Base-by-base conservation (phyloP, 2,797 vertebrate genomes). In the Morus bassanus region DNA sequence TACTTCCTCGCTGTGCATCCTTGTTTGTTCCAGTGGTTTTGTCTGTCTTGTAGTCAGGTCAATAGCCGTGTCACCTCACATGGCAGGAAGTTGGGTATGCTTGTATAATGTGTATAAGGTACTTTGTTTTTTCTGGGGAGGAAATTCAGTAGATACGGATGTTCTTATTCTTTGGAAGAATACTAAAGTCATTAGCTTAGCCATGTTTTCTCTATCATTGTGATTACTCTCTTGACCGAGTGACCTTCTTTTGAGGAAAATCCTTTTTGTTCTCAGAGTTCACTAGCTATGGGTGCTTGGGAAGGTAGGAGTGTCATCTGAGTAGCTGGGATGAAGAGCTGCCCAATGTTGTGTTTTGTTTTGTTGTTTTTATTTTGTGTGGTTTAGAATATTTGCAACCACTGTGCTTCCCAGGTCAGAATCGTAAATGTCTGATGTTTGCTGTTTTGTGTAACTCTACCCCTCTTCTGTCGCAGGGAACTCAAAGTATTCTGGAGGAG, bases 401-500 rank as follows among this genome's bases (percentile, higher is more conserved):
- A 13, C 50, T 41, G n/a, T 81, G 37, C 39, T 39, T 85, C 54
- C 31, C 14, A 14, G 6, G 14, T 88, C 45, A 51, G 46, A 70
- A 39, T 72, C 56, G 12, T 0, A 31, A 35, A 21, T 18, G 24
- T 13, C 19, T 77, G 35, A 11, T 64, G 9, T 33, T 74, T 83
- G 23, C 33, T 63, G 9, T 23, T 91, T 60, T 60, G 30, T 85
- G 6, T 88, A 53, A 70, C n/a, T 57, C 35, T 53, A 2, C 8
- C 3, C 7, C 70, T 53, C 41, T 79, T 93, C 33, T 77, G 14
- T 96, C 76, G 48, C 93, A 99, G 99, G 99, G 99, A 68, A 99
- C 99, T 35, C 98, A 98, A 86, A 98, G 98, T 64, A 99, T 99
- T 94, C 95, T 99, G 96, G 99, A 99, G 92, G 99, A 99, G 95